Percentiles rank a stretch among this genome's conserved stretches.
These are phyloP conservation scores for Ypsolopha sequella DNA, from an alignment of 2,888 invertebrate genomes.

Conservation along the genomic window DNA sequence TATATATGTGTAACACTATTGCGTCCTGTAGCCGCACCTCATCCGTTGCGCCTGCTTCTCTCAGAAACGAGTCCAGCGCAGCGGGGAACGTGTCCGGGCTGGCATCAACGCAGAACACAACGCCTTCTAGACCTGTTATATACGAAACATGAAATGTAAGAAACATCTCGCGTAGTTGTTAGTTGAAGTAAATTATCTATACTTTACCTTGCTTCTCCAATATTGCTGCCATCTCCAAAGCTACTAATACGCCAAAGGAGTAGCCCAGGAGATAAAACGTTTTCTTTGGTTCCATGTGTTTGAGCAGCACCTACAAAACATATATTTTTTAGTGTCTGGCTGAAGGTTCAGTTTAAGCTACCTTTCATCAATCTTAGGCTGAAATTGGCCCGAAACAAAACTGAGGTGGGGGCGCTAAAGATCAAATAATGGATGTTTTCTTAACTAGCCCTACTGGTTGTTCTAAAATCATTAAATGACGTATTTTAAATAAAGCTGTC, in stretches of 20 bases:
- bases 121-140: constrained; percentile 29
- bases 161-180: not conserved
- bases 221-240: constrained; percentile 34
- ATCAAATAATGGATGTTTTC: too few species aligned
- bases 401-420: too few species aligned
- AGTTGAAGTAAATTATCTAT: not conserved
- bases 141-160: not conserved
- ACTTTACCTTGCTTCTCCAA: constrained; percentile 33
- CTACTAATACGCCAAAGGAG: constrained; percentile 31
- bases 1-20: constrained; percentile 30
- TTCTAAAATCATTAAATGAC: too few species aligned
- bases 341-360: too few species aligned
- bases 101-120: constrained; percentile 34
- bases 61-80: constrained; percentile 16
- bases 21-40: constrained; percentile 28
- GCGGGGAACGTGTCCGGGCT: constrained; percentile 25
- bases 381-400: too few species aligned
- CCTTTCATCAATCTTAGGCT: too few species aligned
- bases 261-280: constrained; percentile 36
- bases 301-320: constrained; percentile 22
- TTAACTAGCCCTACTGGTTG: too few species aligned
- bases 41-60: constrained; percentile 16
- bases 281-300: constrained; percentile 17
- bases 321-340: too few species aligned
- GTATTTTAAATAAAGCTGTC: too few species aligned